phyloP scores from a whole-genome alignment of 2,888 invertebrate species.

The Argyresthia albistria region DNA sequence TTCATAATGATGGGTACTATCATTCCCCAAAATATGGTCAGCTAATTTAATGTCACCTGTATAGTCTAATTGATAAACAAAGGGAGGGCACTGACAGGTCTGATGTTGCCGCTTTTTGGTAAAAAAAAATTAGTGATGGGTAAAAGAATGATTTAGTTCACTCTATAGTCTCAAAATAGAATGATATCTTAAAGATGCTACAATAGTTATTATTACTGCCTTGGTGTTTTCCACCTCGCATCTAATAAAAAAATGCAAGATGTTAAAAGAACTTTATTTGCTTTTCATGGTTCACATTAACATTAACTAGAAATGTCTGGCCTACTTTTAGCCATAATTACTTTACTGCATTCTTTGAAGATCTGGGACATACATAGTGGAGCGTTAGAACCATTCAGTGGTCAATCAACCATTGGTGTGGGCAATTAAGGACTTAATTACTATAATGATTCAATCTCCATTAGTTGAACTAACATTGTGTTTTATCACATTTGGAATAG shows the following conservation, averaged over 20 bases:
- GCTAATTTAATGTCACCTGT: too few relatives aligned
- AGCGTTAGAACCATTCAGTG: neutral
- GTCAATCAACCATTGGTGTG: neutral
- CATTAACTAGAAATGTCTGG: neutral
- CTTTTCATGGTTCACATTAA: neutral
- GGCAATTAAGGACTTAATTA: neutral
- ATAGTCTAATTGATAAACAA: too few relatives aligned
- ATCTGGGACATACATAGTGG: neutral
- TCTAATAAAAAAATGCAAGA: neutral
- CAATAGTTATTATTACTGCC: too few relatives aligned
- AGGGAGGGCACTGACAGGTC: too few relatives aligned
- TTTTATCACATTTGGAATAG: neutral
- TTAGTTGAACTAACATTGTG: neutral
- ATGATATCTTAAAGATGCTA: too few relatives aligned
- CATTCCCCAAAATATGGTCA: too few relatives aligned
- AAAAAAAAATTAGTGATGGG: too few relatives aligned
- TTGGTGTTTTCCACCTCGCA: neutral
- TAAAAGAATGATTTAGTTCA: too few relatives aligned
- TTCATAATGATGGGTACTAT: too few relatives aligned
- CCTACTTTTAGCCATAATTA: conserved; percentile 1
- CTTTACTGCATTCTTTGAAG: neutral
- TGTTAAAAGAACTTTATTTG: neutral
- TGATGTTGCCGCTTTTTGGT: too few relatives aligned
- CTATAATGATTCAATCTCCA: neutral
- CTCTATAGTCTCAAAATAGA: too few relatives aligned